Base-by-base conservation (phyloP, 2,113 vertebrate species). In the Tamias sibiricus region DNA sequence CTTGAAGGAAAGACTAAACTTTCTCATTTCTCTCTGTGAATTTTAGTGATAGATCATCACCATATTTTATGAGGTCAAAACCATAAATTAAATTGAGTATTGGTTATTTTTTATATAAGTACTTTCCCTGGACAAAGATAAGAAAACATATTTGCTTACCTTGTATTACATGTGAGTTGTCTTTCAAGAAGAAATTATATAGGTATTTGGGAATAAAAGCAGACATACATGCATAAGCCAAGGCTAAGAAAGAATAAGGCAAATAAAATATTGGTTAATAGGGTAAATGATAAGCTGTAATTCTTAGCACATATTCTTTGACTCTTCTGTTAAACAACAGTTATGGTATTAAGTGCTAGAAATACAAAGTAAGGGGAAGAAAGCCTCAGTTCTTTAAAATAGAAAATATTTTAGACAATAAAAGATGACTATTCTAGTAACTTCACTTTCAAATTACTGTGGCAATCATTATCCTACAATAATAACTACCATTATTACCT, bases 91-190 rank as follows among this genome's bases (percentile, higher is more conserved):
- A 80, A 80, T 8, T 64, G 22, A 47, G 1, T 68, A 79, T 35
- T 85, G 20, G 64, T 74, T 91, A 94, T 12, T 75, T 95, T 76
- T 93, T 57, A 92, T 3, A 26, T 68, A 91, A 84, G 30, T 35
- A 47, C 7, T 47, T 90, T 47, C 10, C 16, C 13, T 80, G 6
- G 74, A 54, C 87, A 90, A 93, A 68, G 44, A 66, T 28, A 84
- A 52, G 20, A 11, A 92, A 96, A 79, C 28, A 40, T 12, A 92
- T 68, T 59, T 88, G 66, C 98, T 99, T 98, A 99, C 99, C 99
- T 99, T 99, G 99, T 97, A 99, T 99, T 94, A 99, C 99, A 69
- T 99, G 99, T 57, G 99, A 99, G 98, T 99, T 99, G 98, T 99
- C 99, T 98, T 99, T 99, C 95, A 99, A 98, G 98, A 99, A 99